A percentile compares a stretch with the other conserved stretches of the same genome.
Evolutionary conservation across 2,888 invertebrate genomes (phyloP).

Genomic region (Xestia xanthographa): DNA sequence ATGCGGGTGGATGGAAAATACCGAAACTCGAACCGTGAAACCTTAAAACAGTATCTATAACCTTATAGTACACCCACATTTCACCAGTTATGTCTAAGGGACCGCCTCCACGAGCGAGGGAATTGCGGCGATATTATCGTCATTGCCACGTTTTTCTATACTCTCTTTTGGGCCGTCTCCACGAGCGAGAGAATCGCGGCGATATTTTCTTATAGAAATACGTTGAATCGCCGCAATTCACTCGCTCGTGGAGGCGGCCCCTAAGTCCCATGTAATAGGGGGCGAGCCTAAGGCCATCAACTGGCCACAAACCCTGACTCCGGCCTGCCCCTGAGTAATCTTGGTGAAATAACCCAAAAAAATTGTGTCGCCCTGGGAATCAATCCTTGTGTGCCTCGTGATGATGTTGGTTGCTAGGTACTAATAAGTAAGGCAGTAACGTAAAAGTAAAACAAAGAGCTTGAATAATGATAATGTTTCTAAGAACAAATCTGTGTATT

Average conservation of each 20-base stretch:
- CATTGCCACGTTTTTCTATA: no score
- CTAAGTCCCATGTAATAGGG: not conserved
- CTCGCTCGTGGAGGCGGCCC: no score
- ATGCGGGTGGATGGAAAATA: no score
- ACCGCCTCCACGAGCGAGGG: no score
- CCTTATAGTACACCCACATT: not conserved
- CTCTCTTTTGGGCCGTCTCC: no score
- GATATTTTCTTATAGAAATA: no score
- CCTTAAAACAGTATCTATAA: no score
- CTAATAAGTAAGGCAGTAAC: not conserved
- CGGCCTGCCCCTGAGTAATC: not conserved
- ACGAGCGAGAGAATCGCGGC: no score
- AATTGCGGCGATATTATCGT: no score
- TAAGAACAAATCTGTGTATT: constrained; percentile 27
- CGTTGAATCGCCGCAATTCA: no score
- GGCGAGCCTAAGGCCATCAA: not conserved
- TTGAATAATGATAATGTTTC: not conserved
- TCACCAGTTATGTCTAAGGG: not conserved
- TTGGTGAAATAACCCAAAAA: not conserved
- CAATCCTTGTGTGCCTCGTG: not conserved
- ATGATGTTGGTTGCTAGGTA: no score
- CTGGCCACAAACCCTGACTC: not conserved
- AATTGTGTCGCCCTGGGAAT: not conserved
- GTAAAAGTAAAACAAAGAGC: constrained; percentile 22
- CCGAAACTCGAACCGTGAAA: no score